Percentiles rank a stretch among this genome's conserved stretches.
phyloP scores from a whole-genome alignment of 2,797 vertebrate genomes.

The Dendrocincla fuliginosa region DNA sequence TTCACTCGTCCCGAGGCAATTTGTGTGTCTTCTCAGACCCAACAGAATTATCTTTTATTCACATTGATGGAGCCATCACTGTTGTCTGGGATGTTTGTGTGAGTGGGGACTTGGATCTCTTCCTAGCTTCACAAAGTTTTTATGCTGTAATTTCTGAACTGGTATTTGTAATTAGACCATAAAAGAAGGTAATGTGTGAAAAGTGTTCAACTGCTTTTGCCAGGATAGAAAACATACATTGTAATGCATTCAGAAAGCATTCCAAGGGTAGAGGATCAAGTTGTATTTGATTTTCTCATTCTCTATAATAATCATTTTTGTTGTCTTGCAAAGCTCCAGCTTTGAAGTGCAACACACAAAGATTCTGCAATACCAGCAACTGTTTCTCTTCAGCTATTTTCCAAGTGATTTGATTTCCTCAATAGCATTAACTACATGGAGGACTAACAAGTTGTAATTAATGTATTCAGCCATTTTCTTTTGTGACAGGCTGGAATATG shows the following conservation, averaged over 20 bases:
- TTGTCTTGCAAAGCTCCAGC: slow-evolving; percentile 23
- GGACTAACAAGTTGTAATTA: slow-evolving; percentile 61
- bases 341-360: slow-evolving; percentile 1
- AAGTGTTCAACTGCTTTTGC: neutral
- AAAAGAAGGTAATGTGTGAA: slow-evolving; percentile 1
- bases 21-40: neutral
- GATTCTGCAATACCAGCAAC: slow-evolving; percentile 9
- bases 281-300: slow-evolving; percentile 36
- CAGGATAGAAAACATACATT: neutral
- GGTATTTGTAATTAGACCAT: slow-evolving; percentile 17
- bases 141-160: neutral
- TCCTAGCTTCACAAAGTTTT: neutral
- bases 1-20: neutral
- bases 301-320: slow-evolving; percentile 16
- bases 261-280: neutral
- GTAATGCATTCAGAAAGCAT: slow-evolving; percentile 21
- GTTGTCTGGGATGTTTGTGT: neutral
- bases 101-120: neutral
- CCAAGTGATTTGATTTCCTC: slow-evolving; percentile 59
- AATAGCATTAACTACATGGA: slow-evolving; percentile 36
- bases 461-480: slow-evolving; percentile 47
- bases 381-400: slow-evolving; percentile 55
- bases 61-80: fast-evolving
- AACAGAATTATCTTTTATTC: neutral
- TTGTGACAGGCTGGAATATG: slow-evolving; percentile 30